These are phyloP conservation scores for Hystrix brachyura DNA, from an alignment of 2,113 vertebrate genomes.

Conservation along the genomic window DNA sequence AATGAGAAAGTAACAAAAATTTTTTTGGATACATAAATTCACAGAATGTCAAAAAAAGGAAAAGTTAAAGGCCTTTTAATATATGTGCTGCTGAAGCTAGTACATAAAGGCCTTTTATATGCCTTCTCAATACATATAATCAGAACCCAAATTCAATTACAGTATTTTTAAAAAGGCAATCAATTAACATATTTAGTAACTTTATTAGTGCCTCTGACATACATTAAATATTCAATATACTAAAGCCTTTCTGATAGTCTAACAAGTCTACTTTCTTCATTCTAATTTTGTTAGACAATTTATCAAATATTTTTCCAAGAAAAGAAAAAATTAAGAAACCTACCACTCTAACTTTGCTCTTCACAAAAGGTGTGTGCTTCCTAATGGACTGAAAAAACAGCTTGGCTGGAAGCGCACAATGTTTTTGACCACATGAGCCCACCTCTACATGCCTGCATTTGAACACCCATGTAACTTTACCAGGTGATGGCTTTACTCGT, in stretches of 20 bases:
- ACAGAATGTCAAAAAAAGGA: background rate
- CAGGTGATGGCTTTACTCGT: background rate
- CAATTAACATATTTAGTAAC: background rate
- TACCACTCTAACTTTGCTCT: background rate
- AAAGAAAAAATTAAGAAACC: background rate
- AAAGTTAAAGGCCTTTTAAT: background rate
- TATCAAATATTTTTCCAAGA: background rate
- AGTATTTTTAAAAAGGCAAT: background rate
- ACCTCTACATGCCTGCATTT: background rate
- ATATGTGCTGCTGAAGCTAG: too few relatives aligned
- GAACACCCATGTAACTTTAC: background rate
- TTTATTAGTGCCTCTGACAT: background rate
- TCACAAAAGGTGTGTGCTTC: background rate
- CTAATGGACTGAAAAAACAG: background rate
- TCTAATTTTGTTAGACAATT: background rate
- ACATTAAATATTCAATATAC: background rate
- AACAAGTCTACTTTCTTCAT: background rate
- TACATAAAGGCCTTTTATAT: background rate
- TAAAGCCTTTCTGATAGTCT: background rate
- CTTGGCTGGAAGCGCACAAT: accelerated
- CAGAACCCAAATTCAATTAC: background rate
- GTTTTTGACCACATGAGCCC: background rate
- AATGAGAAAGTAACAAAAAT: background rate
- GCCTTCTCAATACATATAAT: background rate
- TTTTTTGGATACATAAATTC: background rate